Evolutionary conservation across 2,797 vertebrate genomes (phyloP), one percentile per base, ranked within the genome.

Genomic region (Enteromius viviparus): DNA sequence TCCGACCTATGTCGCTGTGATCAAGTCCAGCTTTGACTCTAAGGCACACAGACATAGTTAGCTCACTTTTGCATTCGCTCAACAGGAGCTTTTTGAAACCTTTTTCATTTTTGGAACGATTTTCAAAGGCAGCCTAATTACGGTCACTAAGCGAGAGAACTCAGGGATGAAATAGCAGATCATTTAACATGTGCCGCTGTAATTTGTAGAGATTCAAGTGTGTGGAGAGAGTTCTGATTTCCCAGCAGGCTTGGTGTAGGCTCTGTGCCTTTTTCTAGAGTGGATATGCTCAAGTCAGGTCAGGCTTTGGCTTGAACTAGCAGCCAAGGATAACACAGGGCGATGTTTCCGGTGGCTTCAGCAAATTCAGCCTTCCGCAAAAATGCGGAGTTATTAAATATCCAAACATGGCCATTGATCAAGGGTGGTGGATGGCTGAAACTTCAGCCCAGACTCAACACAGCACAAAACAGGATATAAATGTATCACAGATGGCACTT

Each of bases 331-430:
- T 26, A 82, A 81, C 60, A 82, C 62, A 69, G 34, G 34, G 42
- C 42, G 37, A 51, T 68, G 76, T 51, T 78, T 77, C 29, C 21
- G 26, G 83, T 76, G 11, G 74, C 78, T 45, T 87, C 75, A 51
- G 83, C 74, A 76, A 80, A 77, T 83, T 83, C 45, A 76, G 40
- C 17, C 78, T 75, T 79, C 64, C 45, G 5, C 62, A 81, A 70
- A 87, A 86, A 83, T 51, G 4, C n/a, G 10, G 81, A 81, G 78
- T 77, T 83, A 84, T 88, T 86, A 78, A 79, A 76, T 51, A 83
- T 81, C 77, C 66, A 71, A 84, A 87, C 55, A 77, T 42, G 62
- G 81, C 60, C 76, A 76, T 84, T 78, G 26, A 79, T 88, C 80
- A 37, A 70, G 85, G 83, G 82, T 65, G 66, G 49, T 62, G 53